phyloP scores from a whole-genome alignment of 2,888 invertebrate species.

The Ariolimax columbianus region DNA sequence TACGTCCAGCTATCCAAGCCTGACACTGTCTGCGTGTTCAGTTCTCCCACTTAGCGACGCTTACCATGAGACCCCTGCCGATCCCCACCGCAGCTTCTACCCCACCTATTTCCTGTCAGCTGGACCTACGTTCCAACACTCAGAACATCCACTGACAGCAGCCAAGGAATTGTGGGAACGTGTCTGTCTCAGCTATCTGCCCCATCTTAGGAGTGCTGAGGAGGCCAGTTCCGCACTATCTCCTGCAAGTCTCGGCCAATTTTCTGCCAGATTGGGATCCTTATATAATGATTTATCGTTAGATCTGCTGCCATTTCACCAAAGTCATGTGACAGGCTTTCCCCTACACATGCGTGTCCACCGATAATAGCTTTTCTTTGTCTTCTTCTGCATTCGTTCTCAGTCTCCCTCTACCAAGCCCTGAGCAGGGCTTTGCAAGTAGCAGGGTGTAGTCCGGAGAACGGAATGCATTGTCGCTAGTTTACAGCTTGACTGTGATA shows the following conservation, averaged over 20 bases:
- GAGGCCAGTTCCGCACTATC: neutral
- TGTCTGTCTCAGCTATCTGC: neutral
- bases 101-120: neutral
- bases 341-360: neutral
- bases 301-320: neutral
- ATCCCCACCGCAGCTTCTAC: neutral
- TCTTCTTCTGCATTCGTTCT: no score
- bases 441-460: no score
- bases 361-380: no score
- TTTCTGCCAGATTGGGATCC: neutral
- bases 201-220: neutral
- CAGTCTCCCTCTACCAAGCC: no score
- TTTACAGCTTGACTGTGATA: no score
- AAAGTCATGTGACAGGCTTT: neutral
- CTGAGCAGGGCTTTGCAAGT: no score
- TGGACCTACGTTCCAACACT: neutral
- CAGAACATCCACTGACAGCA: neutral
- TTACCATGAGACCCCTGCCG: neutral
- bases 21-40: slow-evolving; percentile 14
- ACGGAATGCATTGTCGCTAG: no score
- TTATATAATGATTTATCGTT: neutral
- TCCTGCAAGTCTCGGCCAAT: neutral
- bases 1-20: neutral
- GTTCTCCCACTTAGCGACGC: neutral
- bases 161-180: neutral